These are phyloP conservation scores for Sardinella longiceps DNA, from an alignment of 2,797 vertebrate species.

Conservation along the genomic window DNA sequence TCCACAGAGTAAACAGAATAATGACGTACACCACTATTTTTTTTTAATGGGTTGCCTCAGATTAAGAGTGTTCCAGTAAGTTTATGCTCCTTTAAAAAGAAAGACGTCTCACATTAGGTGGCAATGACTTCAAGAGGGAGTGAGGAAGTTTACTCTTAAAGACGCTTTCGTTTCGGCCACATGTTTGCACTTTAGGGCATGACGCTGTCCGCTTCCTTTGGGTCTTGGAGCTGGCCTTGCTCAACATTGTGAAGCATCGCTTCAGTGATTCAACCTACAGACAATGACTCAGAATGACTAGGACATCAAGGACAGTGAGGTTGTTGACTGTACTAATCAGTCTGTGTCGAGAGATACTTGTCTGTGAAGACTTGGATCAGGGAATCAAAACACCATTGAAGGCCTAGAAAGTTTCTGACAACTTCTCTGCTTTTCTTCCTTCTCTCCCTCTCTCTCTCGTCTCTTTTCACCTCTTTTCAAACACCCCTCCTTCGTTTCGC, in stretches of 20 bases:
- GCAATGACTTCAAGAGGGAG: conserved; percentile 4
- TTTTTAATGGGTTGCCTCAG: conserved; percentile 5
- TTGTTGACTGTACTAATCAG: neutral
- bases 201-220: neutral
- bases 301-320: conserved; percentile 21
- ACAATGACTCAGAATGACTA: conserved; percentile 43
- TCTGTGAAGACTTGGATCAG: neutral
- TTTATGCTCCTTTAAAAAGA: conserved; percentile 13
- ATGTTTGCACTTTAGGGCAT: conserved; percentile 14
- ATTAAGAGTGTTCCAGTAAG: conserved; percentile 24
- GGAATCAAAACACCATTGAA: neutral
- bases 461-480: conserved; percentile 22
- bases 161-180: neutral
- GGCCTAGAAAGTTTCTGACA: neutral
- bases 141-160: neutral
- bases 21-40: neutral
- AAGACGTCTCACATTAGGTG: conserved; percentile 12
- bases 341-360: neutral
- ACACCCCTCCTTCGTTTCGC: neutral
- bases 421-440: neutral
- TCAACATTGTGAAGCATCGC: neutral
- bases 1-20: conserved; percentile 22
- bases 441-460: neutral
- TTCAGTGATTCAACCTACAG: conserved; percentile 43
- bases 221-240: neutral